Conservation (phyloP, 2,797 vertebrate species). For the Lagorchestes hirsutus region DNA sequence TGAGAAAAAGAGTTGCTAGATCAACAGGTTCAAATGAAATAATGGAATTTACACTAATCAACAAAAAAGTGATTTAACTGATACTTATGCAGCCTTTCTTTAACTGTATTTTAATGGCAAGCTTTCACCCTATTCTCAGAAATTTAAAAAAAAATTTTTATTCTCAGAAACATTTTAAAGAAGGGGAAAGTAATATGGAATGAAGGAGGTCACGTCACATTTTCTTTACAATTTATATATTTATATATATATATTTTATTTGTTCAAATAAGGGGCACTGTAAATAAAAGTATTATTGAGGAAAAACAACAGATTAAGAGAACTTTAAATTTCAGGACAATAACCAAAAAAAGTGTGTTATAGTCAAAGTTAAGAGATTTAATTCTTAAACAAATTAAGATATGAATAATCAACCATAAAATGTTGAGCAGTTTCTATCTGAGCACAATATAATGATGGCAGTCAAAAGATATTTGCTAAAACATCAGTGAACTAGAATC, state of each 20-base stretch:
- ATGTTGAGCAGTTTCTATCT: conserved; percentile 39
- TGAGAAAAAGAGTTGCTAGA: not conserved
- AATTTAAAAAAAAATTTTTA: not conserved
- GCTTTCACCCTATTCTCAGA: not conserved
- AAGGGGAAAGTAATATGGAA: not conserved
- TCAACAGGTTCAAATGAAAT: not conserved
- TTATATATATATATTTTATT: not conserved
- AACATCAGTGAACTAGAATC: conserved; percentile 36
- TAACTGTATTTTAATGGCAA: not conserved
- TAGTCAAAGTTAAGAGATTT: conserved; percentile 28
- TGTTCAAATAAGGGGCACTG: not conserved
- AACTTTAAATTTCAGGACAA: conserved; percentile 38
- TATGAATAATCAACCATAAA: conserved; percentile 15
- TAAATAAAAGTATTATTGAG: not conserved
- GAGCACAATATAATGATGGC: not conserved
- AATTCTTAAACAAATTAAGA: conserved; percentile 46
- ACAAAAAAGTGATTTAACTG: not conserved
- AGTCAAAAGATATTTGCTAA: conserved; percentile 27
- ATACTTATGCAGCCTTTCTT: not conserved
- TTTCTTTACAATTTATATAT: not conserved
- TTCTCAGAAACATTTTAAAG: not conserved
- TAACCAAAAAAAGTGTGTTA: conserved; percentile 9
- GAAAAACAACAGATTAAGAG: conserved; percentile 29
- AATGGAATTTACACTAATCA: not conserved
- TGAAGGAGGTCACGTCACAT: not conserved